Conservation (phyloP, 1,140 invertebrate species). For the Acromyrmex charruanus region DNA sequence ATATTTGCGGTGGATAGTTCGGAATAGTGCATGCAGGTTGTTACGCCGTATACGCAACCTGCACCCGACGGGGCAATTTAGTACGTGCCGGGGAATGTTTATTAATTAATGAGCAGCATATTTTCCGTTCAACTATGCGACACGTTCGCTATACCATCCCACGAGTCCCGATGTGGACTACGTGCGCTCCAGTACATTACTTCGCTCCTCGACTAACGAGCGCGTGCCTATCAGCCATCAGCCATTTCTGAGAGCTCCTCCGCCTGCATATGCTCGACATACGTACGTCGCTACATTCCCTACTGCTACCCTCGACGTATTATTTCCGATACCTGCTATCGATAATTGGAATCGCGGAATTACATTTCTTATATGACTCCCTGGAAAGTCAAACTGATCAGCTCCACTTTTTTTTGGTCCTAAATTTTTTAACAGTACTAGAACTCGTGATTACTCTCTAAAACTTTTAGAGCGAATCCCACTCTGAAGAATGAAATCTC, state of each 20-base stretch:
- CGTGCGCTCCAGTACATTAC: slow-evolving; percentile 15
- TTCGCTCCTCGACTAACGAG: slow-evolving; percentile 33
- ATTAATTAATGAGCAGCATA: slow-evolving; percentile 67
- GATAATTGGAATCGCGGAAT: slow-evolving; percentile 28
- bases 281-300: background rate
- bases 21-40: background rate
- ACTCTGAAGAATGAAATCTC: too few relatives aligned
- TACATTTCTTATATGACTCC: background rate
- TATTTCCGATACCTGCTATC: slow-evolving; percentile 33
- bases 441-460: background rate
- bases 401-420: background rate
- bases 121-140: slow-evolving; percentile 51
- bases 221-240: slow-evolving; percentile 31
- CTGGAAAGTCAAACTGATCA: background rate
- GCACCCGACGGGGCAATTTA: slow-evolving; percentile 34
- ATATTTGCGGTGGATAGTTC: slow-evolving; percentile 25
- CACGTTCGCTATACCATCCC: slow-evolving; percentile 4
- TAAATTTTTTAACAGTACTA: background rate
- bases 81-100: slow-evolving; percentile 55
- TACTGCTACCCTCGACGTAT: background rate
- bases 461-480: too few relatives aligned
- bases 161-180: slow-evolving; percentile 9
- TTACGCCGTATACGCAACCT: background rate
- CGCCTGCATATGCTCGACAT: background rate
- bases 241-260: slow-evolving; percentile 8